phyloP scores from a whole-genome alignment of 2,888 invertebrate species.

The Hydraecia micacea region DNA sequence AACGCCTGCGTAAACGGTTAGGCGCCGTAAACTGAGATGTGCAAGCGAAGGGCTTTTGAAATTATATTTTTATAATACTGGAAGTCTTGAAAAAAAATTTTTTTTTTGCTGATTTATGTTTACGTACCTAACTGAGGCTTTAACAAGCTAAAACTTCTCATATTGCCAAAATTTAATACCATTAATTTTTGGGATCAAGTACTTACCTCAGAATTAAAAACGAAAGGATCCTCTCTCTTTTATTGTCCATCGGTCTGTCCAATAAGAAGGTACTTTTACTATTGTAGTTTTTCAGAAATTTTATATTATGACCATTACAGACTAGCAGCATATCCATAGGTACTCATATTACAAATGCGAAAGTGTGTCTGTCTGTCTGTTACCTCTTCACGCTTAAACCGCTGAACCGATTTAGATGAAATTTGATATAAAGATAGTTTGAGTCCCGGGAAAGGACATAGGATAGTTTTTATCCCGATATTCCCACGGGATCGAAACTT shows the following conservation, averaged over 20 bases:
- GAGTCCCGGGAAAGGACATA: too few relatives aligned
- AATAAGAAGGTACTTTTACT: neutral
- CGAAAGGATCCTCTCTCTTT: neutral
- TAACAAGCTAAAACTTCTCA: neutral
- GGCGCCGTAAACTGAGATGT: conserved; percentile 53
- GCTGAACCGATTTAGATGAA: too few relatives aligned
- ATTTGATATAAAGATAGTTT: too few relatives aligned
- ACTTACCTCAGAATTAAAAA: neutral
- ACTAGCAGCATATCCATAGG: neutral
- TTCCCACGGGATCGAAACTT: too few relatives aligned
- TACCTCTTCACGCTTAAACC: too few relatives aligned
- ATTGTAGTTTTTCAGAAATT: neutral
- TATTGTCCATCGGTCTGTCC: neutral
- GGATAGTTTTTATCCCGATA: too few relatives aligned
- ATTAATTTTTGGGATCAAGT: neutral
- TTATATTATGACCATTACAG: neutral
- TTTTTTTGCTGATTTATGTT: conserved; percentile 26
- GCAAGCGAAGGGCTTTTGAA: conserved; percentile 53
- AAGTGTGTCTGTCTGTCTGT: too few relatives aligned
- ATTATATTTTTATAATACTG: conserved; percentile 49
- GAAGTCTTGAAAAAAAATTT: neutral
- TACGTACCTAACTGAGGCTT: neutral
- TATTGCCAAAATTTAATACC: neutral
- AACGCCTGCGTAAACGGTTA: conserved; percentile 46
- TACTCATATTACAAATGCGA: too few relatives aligned